Evolutionary conservation across 2,797 vertebrate species (phyloP), one percentile per base, ranked within the genome.

Genomic region (Hydrocynus forskahlii): DNA sequence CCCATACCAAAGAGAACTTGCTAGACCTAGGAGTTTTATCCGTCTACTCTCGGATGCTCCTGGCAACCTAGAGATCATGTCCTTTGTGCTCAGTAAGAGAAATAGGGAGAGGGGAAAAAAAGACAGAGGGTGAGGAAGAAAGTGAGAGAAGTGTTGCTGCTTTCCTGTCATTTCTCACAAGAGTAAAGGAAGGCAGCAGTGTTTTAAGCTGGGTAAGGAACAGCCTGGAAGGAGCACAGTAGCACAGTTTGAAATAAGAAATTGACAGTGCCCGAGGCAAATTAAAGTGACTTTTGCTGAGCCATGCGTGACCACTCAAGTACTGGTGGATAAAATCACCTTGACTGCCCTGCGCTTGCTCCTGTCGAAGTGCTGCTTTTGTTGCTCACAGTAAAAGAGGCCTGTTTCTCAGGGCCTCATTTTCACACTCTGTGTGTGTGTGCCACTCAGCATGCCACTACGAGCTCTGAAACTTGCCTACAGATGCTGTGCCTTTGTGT

Each of bases 401-500:
- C 84, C 83, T 81, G 80, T 85, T 88, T 89, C 89, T 89, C 90
- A 89, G 77, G 87, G 83, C 84, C 17, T 83, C 75, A 84, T 90
- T 88, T 92, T 90, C 89, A 91, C 68, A 89, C 80, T n/a, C 16
- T 73, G 78, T 62, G 75, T 78, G 75, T 78, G 78, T 62, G 75
- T 78, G 75, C 79, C 70, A 85, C 90, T 72, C 89, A 80, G 89
- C 87, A 66, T 89, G 90, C 82, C 40, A 40, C 89, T 90, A 83
- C 80, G 84, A 86, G 81, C 87, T 76, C 76, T 81, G 50, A 86
- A 89, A 84, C 89, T 79, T 82, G 81, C 89, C 89, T 91, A 91
- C 89, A 91, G 90, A 89, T 89, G 87, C 90, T 82, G 87, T 80
- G 85, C 88, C 87, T 91, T 93, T 94, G 91, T 93, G 88, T 91